Conservation (phyloP, 2,888 invertebrate species). For the Drepana falcataria region DNA sequence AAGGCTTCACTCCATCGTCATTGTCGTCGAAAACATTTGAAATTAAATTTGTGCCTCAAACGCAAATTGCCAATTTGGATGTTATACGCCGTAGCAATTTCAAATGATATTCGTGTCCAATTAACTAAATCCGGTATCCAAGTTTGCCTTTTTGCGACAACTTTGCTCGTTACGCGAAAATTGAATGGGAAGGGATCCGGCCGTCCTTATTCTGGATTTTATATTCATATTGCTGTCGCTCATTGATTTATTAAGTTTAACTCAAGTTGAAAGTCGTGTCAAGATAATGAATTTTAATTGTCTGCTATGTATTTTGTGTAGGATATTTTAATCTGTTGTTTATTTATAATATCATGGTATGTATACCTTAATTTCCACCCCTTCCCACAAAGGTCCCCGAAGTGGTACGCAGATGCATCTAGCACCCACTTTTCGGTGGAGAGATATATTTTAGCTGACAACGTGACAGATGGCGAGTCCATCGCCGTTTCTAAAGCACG, state of each 20-base stretch:
- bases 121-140: constrained; percentile 12
- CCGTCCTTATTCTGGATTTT: constrained; percentile 5
- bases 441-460: too few species aligned
- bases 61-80: not conserved
- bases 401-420: too few species aligned
- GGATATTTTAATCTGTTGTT: too few species aligned
- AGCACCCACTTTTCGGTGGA: too few species aligned
- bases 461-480: too few species aligned
- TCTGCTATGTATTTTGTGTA: too few species aligned
- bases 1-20: too few species aligned
- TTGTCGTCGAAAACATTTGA: not conserved
- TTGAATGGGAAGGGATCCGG: constrained; percentile 19
- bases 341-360: too few species aligned
- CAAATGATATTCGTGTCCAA: constrained; percentile 12
- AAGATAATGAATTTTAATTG: too few species aligned
- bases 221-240: not conserved
- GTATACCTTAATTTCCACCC: too few species aligned
- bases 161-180: constrained; percentile 19
- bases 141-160: constrained; percentile 10
- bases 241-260: not conserved
- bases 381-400: too few species aligned
- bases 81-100: not conserved
- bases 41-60: not conserved
- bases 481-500: too few species aligned
- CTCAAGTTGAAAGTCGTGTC: not conserved